phyloP scores from a whole-genome alignment of 2,888 invertebrate species.

The Pseudococcus viburni region DNA sequence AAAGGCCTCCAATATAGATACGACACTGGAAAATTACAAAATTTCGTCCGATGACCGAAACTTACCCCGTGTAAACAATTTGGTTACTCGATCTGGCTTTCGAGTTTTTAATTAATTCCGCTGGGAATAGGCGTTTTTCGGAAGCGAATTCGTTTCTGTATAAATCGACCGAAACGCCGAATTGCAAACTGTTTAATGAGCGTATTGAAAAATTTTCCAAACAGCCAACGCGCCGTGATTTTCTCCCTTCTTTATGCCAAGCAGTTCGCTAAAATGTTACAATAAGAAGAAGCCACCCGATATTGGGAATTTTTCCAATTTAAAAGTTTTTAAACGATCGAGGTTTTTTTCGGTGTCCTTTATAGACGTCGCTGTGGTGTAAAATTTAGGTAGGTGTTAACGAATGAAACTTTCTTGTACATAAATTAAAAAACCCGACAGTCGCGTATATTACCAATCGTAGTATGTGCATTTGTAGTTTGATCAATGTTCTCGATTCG shows the following conservation, averaged over 20 bases:
- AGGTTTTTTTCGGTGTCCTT: background rate
- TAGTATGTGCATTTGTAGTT: background rate
- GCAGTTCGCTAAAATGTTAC: background rate
- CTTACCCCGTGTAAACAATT: conserved; percentile 5
- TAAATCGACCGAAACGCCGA: background rate
- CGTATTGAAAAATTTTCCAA: conserved; percentile 21
- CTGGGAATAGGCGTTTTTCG: background rate
- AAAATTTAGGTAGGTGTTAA: background rate
- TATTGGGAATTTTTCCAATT: conserved; percentile 26
- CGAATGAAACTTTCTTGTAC: background rate
- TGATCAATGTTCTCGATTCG: background rate
- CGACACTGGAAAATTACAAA: background rate
- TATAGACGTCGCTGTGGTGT: background rate
- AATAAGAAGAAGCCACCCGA: background rate
- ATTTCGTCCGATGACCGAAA: conserved; percentile 19
- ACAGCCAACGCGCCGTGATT: background rate
- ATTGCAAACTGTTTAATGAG: background rate
- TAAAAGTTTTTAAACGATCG: background rate
- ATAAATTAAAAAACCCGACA: background rate
- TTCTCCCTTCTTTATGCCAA: background rate
- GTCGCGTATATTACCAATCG: background rate
- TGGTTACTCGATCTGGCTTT: background rate
- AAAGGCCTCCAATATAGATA: background rate
- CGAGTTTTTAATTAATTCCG: conserved; percentile 12
- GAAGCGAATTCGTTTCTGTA: background rate